Base-by-base conservation (phyloP, 2,113 vertebrate species). In the Dipodomys merriami region DNA sequence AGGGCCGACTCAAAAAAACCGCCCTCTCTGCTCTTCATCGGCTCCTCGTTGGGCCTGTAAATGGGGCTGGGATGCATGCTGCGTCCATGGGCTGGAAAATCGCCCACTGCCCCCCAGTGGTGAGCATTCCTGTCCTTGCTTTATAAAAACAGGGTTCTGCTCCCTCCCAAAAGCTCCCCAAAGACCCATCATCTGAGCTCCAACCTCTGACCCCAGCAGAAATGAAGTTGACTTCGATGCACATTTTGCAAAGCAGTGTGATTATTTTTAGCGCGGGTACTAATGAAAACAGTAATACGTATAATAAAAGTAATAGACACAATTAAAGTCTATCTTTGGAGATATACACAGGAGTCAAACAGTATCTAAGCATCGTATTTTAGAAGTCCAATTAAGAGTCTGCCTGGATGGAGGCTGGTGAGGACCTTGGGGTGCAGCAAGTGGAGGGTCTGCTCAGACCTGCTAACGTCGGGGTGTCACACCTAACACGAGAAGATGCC, bases 331-430 rank as follows among this genome's bases (percentile, higher is more conserved):
- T 85, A 12, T 86, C 84, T 91, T 86, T 78, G 85, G 91, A 64
- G 88, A 65, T 71, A 88, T 25, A 69, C 78, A 88, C 64, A 85
- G 73, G 94, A 94, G 95, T 57, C 79, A 25, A 57, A 20, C 22
- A 23, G 46, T 7, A 60, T 1, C 30, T 11, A 68, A 91, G 68
- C 72, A 33, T 29, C 2, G 0, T 86, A 22, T 57, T 93, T 97
- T 97, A 84, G 19, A 96, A 88, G 74, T 93, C 65, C 83, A 73
- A 57, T 95, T 96, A 94, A 96, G 30, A 73, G 53, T 88, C 84
- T 93, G 87, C 81, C 95, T 88, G 64, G 0, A 10, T 94, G 29
- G 2, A 16, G 1, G 25, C n/a, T 83, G 35, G 74, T 29, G 88
- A 15, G 77, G 57, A 64, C 64, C 23, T 15, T n/a, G 5, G 65